These are phyloP conservation scores for Xylota sylvarum DNA, from an alignment of 2,888 invertebrate species.

Conservation along the genomic window DNA sequence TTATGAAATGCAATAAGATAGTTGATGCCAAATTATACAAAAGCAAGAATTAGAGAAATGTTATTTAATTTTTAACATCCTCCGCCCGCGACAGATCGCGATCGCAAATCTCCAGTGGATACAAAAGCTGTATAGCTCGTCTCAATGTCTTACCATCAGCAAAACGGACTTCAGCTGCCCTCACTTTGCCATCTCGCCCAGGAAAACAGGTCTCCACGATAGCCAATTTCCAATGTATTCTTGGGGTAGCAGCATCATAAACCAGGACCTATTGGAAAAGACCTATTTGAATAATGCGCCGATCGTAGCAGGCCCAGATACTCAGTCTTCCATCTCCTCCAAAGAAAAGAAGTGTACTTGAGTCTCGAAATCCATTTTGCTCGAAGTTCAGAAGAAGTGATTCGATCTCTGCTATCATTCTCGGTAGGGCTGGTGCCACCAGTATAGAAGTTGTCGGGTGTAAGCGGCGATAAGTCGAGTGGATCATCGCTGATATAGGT, in stretches of 20 bases:
- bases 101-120: slow-evolving; percentile 32
- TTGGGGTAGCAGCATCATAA: slow-evolving; percentile 41
- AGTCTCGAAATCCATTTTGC: background rate
- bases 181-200: slow-evolving; percentile 60
- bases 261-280: slow-evolving; percentile 29
- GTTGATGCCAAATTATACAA: no score
- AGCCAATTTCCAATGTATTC: slow-evolving; percentile 4
- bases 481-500: slow-evolving; percentile 16
- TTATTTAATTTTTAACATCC: slow-evolving; percentile 5
- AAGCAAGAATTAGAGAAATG: no score
- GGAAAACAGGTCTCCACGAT: slow-evolving; percentile 34
- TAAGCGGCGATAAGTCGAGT: background rate
- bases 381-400: background rate
- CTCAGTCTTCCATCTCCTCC: slow-evolving; percentile 31
- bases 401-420: background rate
- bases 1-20: no score
- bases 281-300: background rate
- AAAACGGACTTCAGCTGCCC: slow-evolving; percentile 52
- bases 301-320: slow-evolving; percentile 1
- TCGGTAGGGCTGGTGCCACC: background rate
- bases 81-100: slow-evolving; percentile 13
- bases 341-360: slow-evolving; percentile 13
- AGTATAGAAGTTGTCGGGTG: background rate
- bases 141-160: slow-evolving; percentile 40
- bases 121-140: slow-evolving; percentile 48